These are phyloP conservation scores for Epinotia nisella DNA, from an alignment of 2,888 invertebrate genomes.

Conservation along the genomic window DNA sequence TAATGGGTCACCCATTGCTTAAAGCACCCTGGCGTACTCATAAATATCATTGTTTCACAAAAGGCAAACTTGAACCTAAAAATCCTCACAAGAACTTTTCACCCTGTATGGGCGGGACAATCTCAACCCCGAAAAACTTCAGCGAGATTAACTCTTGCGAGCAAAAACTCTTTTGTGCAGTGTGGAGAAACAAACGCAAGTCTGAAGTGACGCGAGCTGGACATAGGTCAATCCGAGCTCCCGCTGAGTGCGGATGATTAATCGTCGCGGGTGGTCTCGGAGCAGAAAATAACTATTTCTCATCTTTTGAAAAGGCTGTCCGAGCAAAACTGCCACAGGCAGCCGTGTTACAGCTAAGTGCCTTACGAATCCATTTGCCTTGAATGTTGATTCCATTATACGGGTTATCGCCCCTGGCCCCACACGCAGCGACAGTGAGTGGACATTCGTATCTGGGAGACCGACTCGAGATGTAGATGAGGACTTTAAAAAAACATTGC, in stretches of 20 bases:
- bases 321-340: slow-evolving; percentile 71
- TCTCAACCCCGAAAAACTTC: slow-evolving; percentile 43
- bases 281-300: slow-evolving; percentile 78
- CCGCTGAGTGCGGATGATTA: slow-evolving; percentile 74
- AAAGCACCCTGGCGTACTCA: neutral
- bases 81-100: slow-evolving; percentile 21
- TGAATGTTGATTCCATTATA: slow-evolving; percentile 59
- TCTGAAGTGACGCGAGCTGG: slow-evolving; percentile 60
- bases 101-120: slow-evolving; percentile 26
- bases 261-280: slow-evolving; percentile 71
- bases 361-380: slow-evolving; percentile 65
- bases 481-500: neutral
- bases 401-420: slow-evolving; percentile 49
- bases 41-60: slow-evolving; percentile 17
- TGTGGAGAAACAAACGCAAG: slow-evolving; percentile 52
- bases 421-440: slow-evolving; percentile 23
- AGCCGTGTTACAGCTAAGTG: slow-evolving; percentile 68
- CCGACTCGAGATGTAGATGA: neutral
- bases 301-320: slow-evolving; percentile 77
- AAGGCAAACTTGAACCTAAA: slow-evolving; percentile 2
- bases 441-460: slow-evolving; percentile 11
- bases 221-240: slow-evolving; percentile 73
- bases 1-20: slow-evolving; percentile 20
- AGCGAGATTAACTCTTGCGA: slow-evolving; percentile 49
- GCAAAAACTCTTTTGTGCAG: slow-evolving; percentile 50